phyloP scores from a whole-genome alignment of 2,797 vertebrate species.

The Xiphophorus birchmanni region DNA sequence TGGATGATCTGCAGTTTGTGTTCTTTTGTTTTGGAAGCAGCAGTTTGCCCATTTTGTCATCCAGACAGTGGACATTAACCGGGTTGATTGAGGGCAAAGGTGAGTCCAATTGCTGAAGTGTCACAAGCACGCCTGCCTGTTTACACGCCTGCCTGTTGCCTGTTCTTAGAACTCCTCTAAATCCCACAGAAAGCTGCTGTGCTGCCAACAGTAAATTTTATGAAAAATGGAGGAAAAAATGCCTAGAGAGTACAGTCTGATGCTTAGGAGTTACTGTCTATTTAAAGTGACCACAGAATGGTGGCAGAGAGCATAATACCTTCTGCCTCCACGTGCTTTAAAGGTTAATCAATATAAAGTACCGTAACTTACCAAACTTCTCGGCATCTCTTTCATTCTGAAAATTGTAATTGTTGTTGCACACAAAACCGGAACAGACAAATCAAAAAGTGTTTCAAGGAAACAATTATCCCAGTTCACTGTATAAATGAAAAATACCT shows the following conservation, averaged over 20 bases:
- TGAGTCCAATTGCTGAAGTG: background rate
- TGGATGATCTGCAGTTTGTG: background rate
- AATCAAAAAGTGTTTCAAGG: slow-evolving; percentile 6
- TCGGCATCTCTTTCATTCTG: background rate
- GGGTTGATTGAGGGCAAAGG: background rate
- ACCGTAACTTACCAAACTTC: background rate
- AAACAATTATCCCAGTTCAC: background rate
- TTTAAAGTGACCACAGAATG: background rate
- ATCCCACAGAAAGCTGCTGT: background rate
- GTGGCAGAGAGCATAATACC: background rate
- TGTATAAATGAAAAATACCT: background rate
- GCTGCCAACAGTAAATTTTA: background rate
- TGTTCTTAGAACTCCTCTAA: background rate
- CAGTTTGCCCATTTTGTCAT: background rate
- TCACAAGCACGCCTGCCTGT: background rate
- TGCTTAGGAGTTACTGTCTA: background rate
- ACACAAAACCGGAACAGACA: background rate
- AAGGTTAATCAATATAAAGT: slow-evolving; percentile 1
- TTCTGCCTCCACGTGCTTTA: background rate
- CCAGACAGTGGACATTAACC: background rate
- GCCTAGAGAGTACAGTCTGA: background rate
- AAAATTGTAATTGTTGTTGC: background rate
- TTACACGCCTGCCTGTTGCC: background rate
- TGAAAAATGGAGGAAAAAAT: background rate
- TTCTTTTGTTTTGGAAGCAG: background rate